Evolutionary conservation across 2,888 invertebrate genomes (phyloP).

Genomic region (Notocelia uddmanniana): DNA sequence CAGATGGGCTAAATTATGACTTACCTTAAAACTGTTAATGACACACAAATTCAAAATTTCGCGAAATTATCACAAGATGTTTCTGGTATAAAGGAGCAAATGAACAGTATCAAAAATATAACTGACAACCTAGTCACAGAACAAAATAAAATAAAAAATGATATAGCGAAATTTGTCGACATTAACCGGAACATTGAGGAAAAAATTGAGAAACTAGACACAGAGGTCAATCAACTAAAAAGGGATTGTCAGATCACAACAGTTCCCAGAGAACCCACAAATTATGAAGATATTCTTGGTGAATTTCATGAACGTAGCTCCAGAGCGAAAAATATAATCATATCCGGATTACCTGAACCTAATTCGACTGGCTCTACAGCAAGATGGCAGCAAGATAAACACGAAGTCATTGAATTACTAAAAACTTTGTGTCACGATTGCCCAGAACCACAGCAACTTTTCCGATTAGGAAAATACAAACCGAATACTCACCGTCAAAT

Average conservation of each 20-base stretch:
- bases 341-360: slow-evolving; percentile 6
- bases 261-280: neutral
- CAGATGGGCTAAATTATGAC: neutral
- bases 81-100: neutral
- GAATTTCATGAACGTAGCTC: neutral
- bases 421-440: neutral
- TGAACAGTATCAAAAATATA: neutral
- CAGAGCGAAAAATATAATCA: neutral
- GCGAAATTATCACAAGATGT: neutral
- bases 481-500: neutral
- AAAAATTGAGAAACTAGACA: neutral
- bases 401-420: neutral
- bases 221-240: neutral
- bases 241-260: neutral
- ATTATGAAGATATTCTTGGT: neutral
- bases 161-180: neutral
- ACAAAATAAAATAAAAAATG: slow-evolving; percentile 11
- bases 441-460: neutral
- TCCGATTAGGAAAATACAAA: neutral
- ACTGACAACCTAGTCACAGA: neutral
- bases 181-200: neutral
- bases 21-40: neutral
- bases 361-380: neutral
- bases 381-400: slow-evolving; percentile 3
- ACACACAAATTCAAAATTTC: slow-evolving; percentile 5